These are phyloP conservation scores for Galerucella nymphaeae DNA, from an alignment of 2,888 invertebrate species.

Conservation along the genomic window DNA sequence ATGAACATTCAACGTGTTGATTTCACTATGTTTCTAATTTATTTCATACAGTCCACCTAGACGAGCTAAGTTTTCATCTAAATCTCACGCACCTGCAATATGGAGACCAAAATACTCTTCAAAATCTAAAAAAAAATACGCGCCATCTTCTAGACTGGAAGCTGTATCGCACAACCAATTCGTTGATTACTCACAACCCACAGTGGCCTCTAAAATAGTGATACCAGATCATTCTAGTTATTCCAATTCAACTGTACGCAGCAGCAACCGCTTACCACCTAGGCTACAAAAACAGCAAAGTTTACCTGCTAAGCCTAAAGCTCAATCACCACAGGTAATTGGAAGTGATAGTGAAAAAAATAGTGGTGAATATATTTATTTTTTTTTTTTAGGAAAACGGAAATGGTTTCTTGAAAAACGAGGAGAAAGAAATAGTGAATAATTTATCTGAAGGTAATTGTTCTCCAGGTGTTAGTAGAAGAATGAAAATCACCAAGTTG, in stretches of 20 bases:
- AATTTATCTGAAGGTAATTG: constrained; percentile 8
- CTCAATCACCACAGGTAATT: not conserved
- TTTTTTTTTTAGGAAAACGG: constrained; percentile 8
- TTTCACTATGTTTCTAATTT: not conserved
- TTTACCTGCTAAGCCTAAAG: not conserved
- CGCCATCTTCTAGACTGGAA: constrained; percentile 52
- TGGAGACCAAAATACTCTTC: constrained; percentile 55
- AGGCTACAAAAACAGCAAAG: constrained; percentile 13
- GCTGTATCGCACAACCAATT: constrained; percentile 59
- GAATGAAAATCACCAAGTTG: constrained; percentile 50
- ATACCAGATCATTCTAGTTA: constrained; percentile 43
- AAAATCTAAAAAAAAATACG: constrained; percentile 42
- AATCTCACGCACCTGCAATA: constrained; percentile 45
- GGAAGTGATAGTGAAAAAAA: no score
- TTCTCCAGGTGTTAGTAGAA: constrained; percentile 47
- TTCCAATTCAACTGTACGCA: constrained; percentile 17
- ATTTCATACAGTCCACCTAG: constrained; percentile 1
- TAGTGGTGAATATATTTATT: no score
- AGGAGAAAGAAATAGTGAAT: not conserved
- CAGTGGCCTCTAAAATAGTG: constrained; percentile 46
- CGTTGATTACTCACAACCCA: constrained; percentile 45
- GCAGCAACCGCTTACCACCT: not conserved
- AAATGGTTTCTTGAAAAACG: not conserved
- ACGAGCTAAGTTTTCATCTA: constrained; percentile 40
- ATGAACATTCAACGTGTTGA: no score